Evolutionary conservation across 2,888 invertebrate species (phyloP).

Genomic region (Hyppa rectilinea): DNA sequence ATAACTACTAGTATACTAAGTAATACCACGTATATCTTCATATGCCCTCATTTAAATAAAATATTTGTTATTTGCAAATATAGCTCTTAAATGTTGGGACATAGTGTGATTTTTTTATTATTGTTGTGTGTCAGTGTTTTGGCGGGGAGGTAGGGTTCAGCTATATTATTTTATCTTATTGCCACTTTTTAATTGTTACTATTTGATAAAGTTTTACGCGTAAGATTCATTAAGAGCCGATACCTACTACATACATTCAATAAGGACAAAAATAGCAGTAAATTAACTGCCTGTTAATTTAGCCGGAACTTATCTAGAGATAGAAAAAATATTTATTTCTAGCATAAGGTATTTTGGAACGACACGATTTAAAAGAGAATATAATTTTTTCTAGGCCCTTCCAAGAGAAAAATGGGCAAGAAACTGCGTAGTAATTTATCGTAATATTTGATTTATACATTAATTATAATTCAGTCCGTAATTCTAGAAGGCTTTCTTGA

Average conservation of each 20-base stretch:
- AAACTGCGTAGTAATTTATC: too few species aligned
- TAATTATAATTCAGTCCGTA: too few species aligned
- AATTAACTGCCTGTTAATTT: neutral
- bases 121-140: slow-evolving; percentile 46
- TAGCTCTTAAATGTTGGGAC: slow-evolving; percentile 45
- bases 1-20: slow-evolving; percentile 49
- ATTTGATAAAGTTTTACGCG: too few species aligned
- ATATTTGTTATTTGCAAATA: slow-evolving; percentile 38
- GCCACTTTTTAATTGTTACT: neutral
- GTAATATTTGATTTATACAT: too few species aligned
- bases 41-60: slow-evolving; percentile 47
- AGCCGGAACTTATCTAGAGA: too few species aligned
- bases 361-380: too few species aligned
- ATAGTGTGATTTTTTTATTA: slow-evolving; percentile 41
- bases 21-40: slow-evolving; percentile 39
- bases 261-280: neutral
- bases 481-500: neutral
- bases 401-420: too few species aligned
- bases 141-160: slow-evolving; percentile 38
- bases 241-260: neutral
- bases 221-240: neutral
- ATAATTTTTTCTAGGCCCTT: too few species aligned
- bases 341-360: too few species aligned
- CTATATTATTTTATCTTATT: slow-evolving; percentile 13
- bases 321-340: too few species aligned